phyloP scores from a whole-genome alignment of 2,113 vertebrate species.

The Scytalopus superciliaris region DNA sequence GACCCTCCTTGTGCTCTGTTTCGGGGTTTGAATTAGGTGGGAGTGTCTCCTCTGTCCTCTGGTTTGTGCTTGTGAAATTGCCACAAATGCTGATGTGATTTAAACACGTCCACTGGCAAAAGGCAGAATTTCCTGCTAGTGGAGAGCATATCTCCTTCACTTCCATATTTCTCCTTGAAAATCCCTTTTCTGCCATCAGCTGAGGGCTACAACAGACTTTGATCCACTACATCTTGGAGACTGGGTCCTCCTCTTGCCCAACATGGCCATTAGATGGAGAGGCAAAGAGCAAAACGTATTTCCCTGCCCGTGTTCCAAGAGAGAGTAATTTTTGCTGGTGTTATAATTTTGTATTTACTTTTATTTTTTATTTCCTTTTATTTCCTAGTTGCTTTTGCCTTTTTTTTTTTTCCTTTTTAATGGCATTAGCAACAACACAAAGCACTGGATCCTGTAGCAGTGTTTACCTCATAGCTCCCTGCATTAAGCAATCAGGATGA shows the following conservation, averaged over 20 bases:
- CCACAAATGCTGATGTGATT: not conserved
- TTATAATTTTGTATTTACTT: not conserved
- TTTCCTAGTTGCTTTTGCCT: not conserved
- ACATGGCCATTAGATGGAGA: not conserved
- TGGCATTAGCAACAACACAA: not conserved
- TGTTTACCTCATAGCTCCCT: not conserved
- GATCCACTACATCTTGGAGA: not conserved
- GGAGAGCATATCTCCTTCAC: not conserved
- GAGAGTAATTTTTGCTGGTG: not conserved
- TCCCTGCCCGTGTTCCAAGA: not conserved
- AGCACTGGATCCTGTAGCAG: not conserved
- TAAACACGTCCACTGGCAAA: not conserved
- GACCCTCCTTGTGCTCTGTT: not conserved
- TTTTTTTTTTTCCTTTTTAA: not conserved
- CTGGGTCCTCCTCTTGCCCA: not conserved
- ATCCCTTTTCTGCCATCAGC: not conserved
- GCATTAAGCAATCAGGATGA: not conserved
- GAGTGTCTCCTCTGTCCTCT: not conserved
- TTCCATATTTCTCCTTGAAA: rapidly evolving
- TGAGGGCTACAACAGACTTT: not conserved
- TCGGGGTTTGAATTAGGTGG: not conserved
- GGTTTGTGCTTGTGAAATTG: not conserved
- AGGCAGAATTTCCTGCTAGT: not conserved
- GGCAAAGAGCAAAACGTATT: not conserved
- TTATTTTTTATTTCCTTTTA: not conserved